Base-by-base conservation (phyloP, 1,140 invertebrate species). In the Calephelis nemesis region DNA sequence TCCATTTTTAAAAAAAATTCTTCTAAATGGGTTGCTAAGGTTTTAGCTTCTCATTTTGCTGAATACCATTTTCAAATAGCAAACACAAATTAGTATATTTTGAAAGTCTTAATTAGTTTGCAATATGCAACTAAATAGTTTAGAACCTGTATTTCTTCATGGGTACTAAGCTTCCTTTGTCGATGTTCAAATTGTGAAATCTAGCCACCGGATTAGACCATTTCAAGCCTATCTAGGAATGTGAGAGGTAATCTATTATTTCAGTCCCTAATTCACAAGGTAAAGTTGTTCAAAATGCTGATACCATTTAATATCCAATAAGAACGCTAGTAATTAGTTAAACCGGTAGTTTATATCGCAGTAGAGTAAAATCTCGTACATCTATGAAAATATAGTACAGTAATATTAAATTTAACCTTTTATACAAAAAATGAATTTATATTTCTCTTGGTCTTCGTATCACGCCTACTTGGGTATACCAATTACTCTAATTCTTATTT, bases 151-250 rank as follows among this genome's bases (percentile, higher is more conserved):
- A 11, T 54, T 54, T 54, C 11, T 19, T 30, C 52, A 30, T 54
- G 52, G 52, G 19, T 42, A 42, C 42, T 30, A 19, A 65, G 47
- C 65, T 47, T 42, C 19, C 42, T 19, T 62, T 63, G 62, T 45
- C 63, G 68, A 69, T 65, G 68, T 19, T 39, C 30, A 58, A 10
- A 13, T 69, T 69, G 68, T 11, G 52, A 65, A 70, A 70, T 62
- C 45, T 47, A 45, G 45, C 11, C 13, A 42, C 12, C 62, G 63
- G 64, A 69, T 65, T 64, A 65, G 52, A 47, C 63, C 63, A 69
- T 60, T 70, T 52, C 47, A 52, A 62, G 63, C 63, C n/a, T 39
- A 66, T 47, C 63, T 63, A 62, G 54, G 68, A 69, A 70, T 70
- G 68, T 70, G 68, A 70, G 63, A 48, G 68, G 68, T 64, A 10